A percentile compares a stretch with the other conserved stretches of the same genome.
Evolutionary conservation across 1,140 invertebrate species (phyloP).

Genomic region (Listronotus oregonensis): DNA sequence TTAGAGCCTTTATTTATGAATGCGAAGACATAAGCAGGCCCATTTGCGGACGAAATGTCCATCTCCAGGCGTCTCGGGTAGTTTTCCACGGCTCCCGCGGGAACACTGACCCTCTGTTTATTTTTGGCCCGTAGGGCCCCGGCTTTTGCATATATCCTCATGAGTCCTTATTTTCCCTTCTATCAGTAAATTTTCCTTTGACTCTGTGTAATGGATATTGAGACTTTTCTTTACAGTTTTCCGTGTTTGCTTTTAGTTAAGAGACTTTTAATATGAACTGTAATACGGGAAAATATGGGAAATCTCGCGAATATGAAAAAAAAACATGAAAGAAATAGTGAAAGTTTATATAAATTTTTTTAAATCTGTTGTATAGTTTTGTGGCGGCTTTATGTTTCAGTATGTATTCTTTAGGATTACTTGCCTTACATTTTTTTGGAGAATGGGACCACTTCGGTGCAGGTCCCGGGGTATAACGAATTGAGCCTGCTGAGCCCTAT

Average conservation of each 20-base stretch:
- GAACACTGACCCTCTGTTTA: conserved; percentile 56
- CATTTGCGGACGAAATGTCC: conserved; percentile 50
- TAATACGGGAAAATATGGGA: too few species aligned
- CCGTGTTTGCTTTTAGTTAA: neutral
- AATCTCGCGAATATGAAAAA: too few species aligned
- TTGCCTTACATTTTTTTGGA: too few species aligned
- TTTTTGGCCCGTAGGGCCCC: conserved; percentile 54
- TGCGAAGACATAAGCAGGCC: conserved; percentile 45
- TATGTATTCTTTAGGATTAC: too few species aligned
- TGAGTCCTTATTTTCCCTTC: conserved; percentile 37
- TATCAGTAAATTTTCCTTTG: conserved; percentile 40
- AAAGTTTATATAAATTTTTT: too few species aligned
- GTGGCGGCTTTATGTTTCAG: too few species aligned
- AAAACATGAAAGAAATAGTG: too few species aligned
- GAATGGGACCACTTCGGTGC: too few species aligned
- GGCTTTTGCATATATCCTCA: conserved; percentile 56
- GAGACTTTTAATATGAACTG: too few species aligned
- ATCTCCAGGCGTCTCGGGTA: conserved; percentile 52
- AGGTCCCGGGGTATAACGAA: too few species aligned
- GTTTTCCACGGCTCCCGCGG: conserved; percentile 55
- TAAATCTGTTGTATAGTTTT: too few species aligned
- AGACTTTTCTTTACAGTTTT: conserved; percentile 1
- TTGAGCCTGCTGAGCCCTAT: too few species aligned
- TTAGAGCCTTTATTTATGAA: conserved; percentile 49
- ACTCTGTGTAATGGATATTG: conserved; percentile 12